phyloP scores from a whole-genome alignment of 2,888 invertebrate genomes.

The Phaonia tiefii region DNA sequence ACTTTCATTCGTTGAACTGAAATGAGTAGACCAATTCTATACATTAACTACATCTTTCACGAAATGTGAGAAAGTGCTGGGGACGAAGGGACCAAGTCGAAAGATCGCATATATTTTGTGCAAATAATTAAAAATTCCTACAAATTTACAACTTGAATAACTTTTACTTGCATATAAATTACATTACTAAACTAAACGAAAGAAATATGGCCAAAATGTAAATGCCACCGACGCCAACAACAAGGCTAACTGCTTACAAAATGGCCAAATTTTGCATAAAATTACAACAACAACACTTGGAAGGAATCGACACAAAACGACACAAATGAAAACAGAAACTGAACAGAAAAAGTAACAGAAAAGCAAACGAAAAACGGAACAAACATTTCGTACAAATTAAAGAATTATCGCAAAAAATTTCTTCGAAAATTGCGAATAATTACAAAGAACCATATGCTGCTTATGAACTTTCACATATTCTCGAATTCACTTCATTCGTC shows the following conservation, averaged over 20 bases:
- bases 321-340: background rate
- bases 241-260: slow-evolving; percentile 27
- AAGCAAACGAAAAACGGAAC: slow-evolving; percentile 40
- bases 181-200: slow-evolving; percentile 39
- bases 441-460: slow-evolving; percentile 45
- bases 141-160: slow-evolving; percentile 45
- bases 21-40: too few relatives aligned
- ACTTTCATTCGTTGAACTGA: too few relatives aligned
- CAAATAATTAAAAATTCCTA: slow-evolving; percentile 42
- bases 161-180: slow-evolving; percentile 43
- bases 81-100: background rate
- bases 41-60: too few relatives aligned
- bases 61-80: too few relatives aligned
- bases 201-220: slow-evolving; percentile 40
- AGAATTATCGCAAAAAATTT: slow-evolving; percentile 50
- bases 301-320: slow-evolving; percentile 16
- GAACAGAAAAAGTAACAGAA: slow-evolving; percentile 12
- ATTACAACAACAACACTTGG: slow-evolving; percentile 8
- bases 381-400: slow-evolving; percentile 62
- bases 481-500: slow-evolving; percentile 11
- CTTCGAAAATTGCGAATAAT: slow-evolving; percentile 63
- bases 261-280: slow-evolving; percentile 52
- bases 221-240: background rate
- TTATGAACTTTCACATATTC: slow-evolving; percentile 62
- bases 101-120: slow-evolving; percentile 3